Percentiles rank a stretch among this genome's conserved stretches.
Conservation (phyloP, 2,888 invertebrate genomes). For the Hermodice carunculata region DNA sequence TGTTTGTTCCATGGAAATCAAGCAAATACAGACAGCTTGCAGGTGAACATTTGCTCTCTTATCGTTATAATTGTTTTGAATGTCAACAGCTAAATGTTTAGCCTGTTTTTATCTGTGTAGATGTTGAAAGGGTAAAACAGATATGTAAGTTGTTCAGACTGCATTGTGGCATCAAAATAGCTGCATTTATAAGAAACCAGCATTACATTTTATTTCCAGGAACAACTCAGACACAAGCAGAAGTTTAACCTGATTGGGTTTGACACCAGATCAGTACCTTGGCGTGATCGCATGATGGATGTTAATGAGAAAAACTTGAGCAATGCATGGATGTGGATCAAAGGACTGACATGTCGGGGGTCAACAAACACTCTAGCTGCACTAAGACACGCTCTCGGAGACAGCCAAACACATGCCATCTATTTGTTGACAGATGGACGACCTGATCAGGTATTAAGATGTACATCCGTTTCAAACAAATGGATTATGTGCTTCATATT, state of each 20-base stretch:
- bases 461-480: too few species aligned
- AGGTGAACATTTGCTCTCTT: too few species aligned
- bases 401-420: slow-evolving; percentile 67
- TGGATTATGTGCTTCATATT: too few species aligned
- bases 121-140: too few species aligned
- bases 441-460: slow-evolving; percentile 70
- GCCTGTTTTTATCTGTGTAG: too few species aligned
- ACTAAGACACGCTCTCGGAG: slow-evolving; percentile 64
- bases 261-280: slow-evolving; percentile 58
- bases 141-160: too few species aligned
- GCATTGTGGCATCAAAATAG: too few species aligned
- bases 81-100: too few species aligned
- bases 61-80: too few species aligned
- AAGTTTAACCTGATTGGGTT: slow-evolving; percentile 68
- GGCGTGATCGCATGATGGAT: slow-evolving; percentile 67
- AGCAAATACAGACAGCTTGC: too few species aligned
- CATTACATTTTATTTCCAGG: slow-evolving; percentile 47
- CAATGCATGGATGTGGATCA: slow-evolving; percentile 58
- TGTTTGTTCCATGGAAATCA: too few species aligned
- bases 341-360: slow-evolving; percentile 63
- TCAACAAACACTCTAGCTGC: slow-evolving; percentile 69
- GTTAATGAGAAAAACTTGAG: slow-evolving; percentile 64
- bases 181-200: too few species aligned
- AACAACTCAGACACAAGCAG: slow-evolving; percentile 68
- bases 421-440: slow-evolving; percentile 69